Base-by-base conservation (phyloP, 2,888 invertebrate species). In the Hemicrepidius hirtus region DNA sequence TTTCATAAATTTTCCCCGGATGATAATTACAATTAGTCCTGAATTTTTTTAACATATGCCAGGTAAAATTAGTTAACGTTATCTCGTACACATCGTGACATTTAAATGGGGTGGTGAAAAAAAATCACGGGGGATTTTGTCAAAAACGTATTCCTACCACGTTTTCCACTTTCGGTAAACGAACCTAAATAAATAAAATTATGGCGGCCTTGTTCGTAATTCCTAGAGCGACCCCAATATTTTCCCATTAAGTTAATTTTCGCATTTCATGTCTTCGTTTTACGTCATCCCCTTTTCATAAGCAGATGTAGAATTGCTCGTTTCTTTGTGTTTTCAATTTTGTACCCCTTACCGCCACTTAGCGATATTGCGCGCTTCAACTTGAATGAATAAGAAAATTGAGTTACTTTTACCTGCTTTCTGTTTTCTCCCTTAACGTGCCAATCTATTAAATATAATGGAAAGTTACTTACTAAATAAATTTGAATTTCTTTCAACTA, bases 161-260 rank as follows among this genome's bases (percentile, higher is more conserved):
- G 63, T 63, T 63, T 32, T 13, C 46, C 18, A 44, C 44, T 46
- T 63, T 35, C 18, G 21, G 32, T 46, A 63, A 63, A 32, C 63
- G 63, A 63, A 63, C 63, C 63, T 63, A 63, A 63, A 63, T 63
- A 63, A 63, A 63, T 63, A 63, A 63, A 44, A 63, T 63, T 63
- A 63, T 46, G 28, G 44, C 46, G 28, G 57, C 37, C 37, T 63
- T 63, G 41, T 41, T 49, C 44, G 46, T 21, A 46, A 63, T 63
- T 63, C 46, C 32, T 24, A 9, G 5, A 63, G 13, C 44, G 37
- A 57, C 57, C 37, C 9, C 57, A 40, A 40, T 57, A 57, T 57
- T 57, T 57, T 20, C 57, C n/a, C 57, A 21, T 57, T 57, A 57
- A 57, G 57, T 57, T 57, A 57, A 57, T 57, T 57, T n/a, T 57